Evolutionary conservation across 2,113 vertebrate species (phyloP).

Genomic region (Nannobrachium achirus): DNA sequence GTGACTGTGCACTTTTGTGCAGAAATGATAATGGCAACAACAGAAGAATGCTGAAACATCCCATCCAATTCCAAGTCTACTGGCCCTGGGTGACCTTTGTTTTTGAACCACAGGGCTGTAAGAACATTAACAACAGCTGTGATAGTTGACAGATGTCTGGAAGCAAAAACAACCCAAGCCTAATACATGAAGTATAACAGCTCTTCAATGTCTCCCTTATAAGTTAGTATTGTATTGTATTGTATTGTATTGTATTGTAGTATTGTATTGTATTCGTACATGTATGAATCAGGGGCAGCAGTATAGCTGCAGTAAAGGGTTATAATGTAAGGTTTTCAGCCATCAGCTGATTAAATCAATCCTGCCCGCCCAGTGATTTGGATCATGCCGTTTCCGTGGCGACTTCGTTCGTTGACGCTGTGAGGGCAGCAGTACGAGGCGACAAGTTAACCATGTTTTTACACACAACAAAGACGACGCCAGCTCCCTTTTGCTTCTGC

Average conservation of each 20-base stretch:
- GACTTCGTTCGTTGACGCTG: slow-evolving; percentile 45
- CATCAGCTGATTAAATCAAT: slow-evolving; percentile 58
- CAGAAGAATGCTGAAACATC: background rate
- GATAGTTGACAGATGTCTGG: slow-evolving; percentile 34
- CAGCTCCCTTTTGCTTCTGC: slow-evolving; percentile 20
- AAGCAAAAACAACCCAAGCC: background rate
- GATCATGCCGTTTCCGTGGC: slow-evolving; percentile 59
- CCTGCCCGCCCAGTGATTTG: slow-evolving; percentile 37
- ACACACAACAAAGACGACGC: slow-evolving; percentile 61
- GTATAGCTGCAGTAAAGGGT: background rate
- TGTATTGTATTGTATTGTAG: too few relatives aligned
- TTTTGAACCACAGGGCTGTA: background rate
- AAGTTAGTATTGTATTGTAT: too few relatives aligned
- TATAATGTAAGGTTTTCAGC: slow-evolving; percentile 29
- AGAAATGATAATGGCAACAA: background rate
- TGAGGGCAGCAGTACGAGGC: slow-evolving; percentile 26
- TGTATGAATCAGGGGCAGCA: too few relatives aligned
- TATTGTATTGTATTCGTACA: too few relatives aligned
- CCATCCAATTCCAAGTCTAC: slow-evolving; percentile 1
- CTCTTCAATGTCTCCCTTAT: too few relatives aligned
- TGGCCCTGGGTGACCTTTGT: slow-evolving; percentile 1
- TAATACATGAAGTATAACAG: too few relatives aligned
- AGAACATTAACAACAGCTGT: background rate
- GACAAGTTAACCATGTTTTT: slow-evolving; percentile 53
- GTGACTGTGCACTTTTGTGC: background rate